These are phyloP conservation scores for Atlantisia rogersi DNA, from an alignment of 2,113 vertebrate genomes.

Conservation along the genomic window DNA sequence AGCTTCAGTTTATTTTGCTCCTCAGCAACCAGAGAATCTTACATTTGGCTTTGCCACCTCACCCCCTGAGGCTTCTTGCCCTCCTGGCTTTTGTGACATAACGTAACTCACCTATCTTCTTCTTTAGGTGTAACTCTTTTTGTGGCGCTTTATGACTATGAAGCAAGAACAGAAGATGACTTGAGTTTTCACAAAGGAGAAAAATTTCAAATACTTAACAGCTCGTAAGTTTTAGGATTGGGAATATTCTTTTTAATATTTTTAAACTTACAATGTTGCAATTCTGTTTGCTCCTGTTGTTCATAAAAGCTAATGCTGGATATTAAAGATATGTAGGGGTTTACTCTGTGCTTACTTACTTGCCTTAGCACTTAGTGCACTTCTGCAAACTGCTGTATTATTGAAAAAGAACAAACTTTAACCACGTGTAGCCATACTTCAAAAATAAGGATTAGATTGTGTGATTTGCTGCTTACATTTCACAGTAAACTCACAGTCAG, in stretches of 20 bases:
- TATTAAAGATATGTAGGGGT: background rate
- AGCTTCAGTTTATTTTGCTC: background rate
- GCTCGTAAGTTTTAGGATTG: conserved; percentile 88
- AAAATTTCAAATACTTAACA: conserved; percentile 97
- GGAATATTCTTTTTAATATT: background rate
- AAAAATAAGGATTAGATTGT: background rate
- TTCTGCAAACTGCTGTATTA: background rate
- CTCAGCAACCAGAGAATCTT: background rate
- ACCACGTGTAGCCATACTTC: background rate
- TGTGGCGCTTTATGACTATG: conserved; percentile 97
- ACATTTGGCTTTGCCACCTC: background rate
- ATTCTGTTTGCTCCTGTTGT: background rate
- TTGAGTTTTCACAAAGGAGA: conserved; percentile 98
- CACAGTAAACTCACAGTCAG: background rate
- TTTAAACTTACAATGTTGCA: background rate
- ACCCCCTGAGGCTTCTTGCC: background rate
- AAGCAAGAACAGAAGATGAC: conserved; percentile 96
- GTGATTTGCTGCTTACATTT: background rate
- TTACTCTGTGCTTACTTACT: background rate
- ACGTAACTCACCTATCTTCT: background rate
- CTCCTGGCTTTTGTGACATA: background rate
- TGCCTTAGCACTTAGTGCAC: background rate
- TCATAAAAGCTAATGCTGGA: background rate
- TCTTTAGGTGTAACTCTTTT: conserved; percentile 93
- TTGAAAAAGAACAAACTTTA: background rate